phyloP scores from a whole-genome alignment of 2,113 vertebrate species.

The Galeopterus variegatus region DNA sequence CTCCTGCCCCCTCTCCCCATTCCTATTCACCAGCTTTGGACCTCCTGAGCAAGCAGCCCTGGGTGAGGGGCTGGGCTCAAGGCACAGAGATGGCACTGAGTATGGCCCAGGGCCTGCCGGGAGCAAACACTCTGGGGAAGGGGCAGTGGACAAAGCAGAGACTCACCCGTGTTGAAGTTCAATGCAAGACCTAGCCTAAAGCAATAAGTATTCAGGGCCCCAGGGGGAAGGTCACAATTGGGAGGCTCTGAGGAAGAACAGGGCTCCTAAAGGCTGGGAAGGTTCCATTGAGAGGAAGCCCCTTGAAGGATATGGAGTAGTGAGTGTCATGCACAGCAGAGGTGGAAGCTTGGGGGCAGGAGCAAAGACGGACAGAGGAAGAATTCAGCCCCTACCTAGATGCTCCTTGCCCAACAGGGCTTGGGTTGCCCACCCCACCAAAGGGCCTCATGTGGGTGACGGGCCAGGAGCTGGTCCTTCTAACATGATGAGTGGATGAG shows the following conservation, averaged over 20 bases:
- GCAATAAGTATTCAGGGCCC: background rate
- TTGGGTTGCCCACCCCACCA: background rate
- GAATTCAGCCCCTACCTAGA: background rate
- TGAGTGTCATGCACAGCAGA: background rate
- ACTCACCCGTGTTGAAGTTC: background rate
- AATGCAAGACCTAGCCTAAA: background rate
- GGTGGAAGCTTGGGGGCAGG: background rate
- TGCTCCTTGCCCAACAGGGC: background rate
- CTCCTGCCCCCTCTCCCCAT: background rate
- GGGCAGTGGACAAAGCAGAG: background rate
- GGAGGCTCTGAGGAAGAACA: background rate
- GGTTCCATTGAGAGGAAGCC: background rate
- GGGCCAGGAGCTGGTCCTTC: background rate
- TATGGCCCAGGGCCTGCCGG: background rate
- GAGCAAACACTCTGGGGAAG: background rate
- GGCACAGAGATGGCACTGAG: background rate
- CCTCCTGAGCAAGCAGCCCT: background rate
- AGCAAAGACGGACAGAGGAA: background rate
- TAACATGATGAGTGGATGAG: background rate
- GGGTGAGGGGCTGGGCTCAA: background rate
- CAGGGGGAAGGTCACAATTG: background rate
- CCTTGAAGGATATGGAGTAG: background rate
- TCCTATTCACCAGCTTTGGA: background rate
- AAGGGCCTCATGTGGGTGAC: background rate
- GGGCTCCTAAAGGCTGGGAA: background rate